These are phyloP conservation scores for Forbesichthys papilliferus DNA, from an alignment of 2,113 vertebrate species.

Conservation along the genomic window DNA sequence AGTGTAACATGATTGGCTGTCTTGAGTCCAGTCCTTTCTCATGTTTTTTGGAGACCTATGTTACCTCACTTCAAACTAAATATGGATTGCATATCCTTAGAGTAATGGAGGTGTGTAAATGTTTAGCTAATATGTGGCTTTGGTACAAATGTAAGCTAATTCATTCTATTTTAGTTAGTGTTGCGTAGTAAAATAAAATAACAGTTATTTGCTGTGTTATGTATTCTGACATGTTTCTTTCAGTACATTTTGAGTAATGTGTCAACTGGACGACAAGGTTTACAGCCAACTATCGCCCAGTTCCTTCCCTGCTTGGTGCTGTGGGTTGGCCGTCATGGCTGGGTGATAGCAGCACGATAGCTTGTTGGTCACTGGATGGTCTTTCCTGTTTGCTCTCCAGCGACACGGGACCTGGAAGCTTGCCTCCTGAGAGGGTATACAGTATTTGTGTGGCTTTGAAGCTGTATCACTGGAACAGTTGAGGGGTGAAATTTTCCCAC, in stretches of 20 bases:
- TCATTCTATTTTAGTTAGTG: too few species aligned
- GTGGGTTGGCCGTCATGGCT: conserved; percentile 25
- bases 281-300: not conserved
- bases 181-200: not conserved
- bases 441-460: conserved; percentile 23
- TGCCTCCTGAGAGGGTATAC: conserved; percentile 46
- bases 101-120: conserved; percentile 45
- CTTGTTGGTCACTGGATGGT: conserved; percentile 58
- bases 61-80: conserved; percentile 53
- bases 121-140: not conserved
- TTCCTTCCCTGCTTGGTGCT: conserved; percentile 10
- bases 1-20: conserved; percentile 43
- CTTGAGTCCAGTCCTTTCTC: conserved; percentile 28
- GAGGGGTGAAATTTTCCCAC: conserved; percentile 58
- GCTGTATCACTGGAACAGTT: conserved; percentile 41
- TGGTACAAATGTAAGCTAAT: conserved; percentile 1
- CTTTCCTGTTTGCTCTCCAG: conserved; percentile 67
- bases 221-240: not conserved
- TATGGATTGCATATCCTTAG: conserved; percentile 43
- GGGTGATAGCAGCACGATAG: conserved; percentile 46
- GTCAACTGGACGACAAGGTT: not conserved
- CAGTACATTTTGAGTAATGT: conserved; percentile 1
- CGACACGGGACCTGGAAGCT: conserved; percentile 61
- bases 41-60: conserved; percentile 37
- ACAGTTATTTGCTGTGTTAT: not conserved